Base-by-base conservation (phyloP, 2,797 vertebrate genomes). In the Petrocephalus sullivani region DNA sequence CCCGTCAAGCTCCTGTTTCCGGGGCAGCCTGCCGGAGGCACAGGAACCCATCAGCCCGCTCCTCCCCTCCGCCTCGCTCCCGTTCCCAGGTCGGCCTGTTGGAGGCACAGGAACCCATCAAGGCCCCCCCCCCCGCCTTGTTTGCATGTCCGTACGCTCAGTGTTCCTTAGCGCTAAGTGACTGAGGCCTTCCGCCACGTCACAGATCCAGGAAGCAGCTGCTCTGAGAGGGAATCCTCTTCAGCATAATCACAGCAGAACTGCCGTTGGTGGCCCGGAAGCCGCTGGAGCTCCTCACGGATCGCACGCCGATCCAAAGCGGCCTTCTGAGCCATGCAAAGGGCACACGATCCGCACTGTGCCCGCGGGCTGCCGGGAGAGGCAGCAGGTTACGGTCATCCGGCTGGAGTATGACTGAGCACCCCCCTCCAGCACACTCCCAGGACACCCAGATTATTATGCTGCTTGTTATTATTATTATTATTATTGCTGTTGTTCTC, bases 151-250 rank as follows among this genome's bases (percentile, higher is more conserved):
- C 46, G 86, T 85, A 46, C 46, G 87, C 78, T 67, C 88, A 89
- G 53, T 89, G 88, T 91, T 93, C 90, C 90, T 90, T 89, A 91
- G 89, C 90, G 88, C 89, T 90, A 90, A 90, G 90, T 91, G 89
- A 90, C 88, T 90, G 89, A 53, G 67, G 85, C 51, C 89, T 87
- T 85, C 89, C 87, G 89, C 86, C 87, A 84, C 87, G 85, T 88
- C 87, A 89, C 87, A 83, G 88, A 56, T 37, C 84, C 86, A 88
- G 82, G 46, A 88, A 87, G 88, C 60, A 87, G 64, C 87, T 82
- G 46, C 84, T 60, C 91, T 87, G 14, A 78, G 5, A 87, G 89
- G 21, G 56, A 83, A 23, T 61, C 61, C 14, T 14, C 56, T 19
- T 7, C 28, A 10, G 46, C 49, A 14, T 85, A 87, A 75, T 85